phyloP scores from a whole-genome alignment of 1,140 invertebrate species.

The Ericerus pela region DNA sequence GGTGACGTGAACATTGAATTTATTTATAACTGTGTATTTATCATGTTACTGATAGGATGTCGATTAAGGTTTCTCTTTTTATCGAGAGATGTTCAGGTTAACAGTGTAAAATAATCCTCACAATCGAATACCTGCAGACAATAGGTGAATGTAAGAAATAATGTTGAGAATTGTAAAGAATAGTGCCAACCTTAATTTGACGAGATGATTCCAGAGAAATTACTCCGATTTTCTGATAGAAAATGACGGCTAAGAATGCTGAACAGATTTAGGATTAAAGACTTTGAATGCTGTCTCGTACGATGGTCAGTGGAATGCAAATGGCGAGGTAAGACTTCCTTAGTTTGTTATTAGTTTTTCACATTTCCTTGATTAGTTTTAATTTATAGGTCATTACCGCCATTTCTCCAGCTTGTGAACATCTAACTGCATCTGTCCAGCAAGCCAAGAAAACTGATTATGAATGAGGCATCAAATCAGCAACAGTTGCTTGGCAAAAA shows the following conservation, averaged over 20 bases:
- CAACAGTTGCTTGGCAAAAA: conserved; percentile 59
- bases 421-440: conserved; percentile 74
- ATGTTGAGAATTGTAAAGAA: too few relatives aligned
- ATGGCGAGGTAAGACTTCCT: conserved; percentile 50
- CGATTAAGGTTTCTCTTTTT: too few relatives aligned
- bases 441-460: conserved; percentile 61
- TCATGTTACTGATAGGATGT: too few relatives aligned
- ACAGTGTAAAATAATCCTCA: too few relatives aligned
- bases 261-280: conserved; percentile 72
- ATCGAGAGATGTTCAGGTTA: too few relatives aligned
- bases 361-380: conserved; percentile 4
- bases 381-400: conserved; percentile 44
- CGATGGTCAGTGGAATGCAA: conserved; percentile 73
- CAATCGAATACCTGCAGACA: too few relatives aligned
- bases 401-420: conserved; percentile 66
- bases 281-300: conserved; percentile 72
- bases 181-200: too few relatives aligned
- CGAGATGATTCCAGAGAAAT: too few relatives aligned
- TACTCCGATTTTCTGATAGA: conserved; percentile 17
- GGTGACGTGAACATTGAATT: too few relatives aligned
- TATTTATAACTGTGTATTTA: too few relatives aligned
- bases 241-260: conserved; percentile 56
- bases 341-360: conserved; percentile 24
- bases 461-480: conserved; percentile 51
- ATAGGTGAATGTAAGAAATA: too few relatives aligned